phyloP scores from a whole-genome alignment of 2,113 vertebrate species.

The Microtus pennsylvanicus region DNA sequence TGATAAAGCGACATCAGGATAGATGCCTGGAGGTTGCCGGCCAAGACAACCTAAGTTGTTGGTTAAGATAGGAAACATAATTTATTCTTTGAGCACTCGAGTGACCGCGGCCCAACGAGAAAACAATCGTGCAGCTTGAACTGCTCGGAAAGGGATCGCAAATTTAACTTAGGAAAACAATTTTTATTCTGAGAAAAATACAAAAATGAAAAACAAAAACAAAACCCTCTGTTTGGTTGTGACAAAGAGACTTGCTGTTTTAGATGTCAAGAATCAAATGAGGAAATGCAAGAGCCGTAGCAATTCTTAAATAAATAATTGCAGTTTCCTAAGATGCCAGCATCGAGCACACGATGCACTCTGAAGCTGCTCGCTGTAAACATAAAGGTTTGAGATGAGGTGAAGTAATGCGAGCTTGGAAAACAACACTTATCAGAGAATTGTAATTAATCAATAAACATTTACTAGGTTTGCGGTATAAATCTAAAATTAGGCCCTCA shows the following conservation, averaged over 20 bases:
- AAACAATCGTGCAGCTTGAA: conserved; percentile 27
- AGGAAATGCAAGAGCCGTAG: conserved; percentile 23
- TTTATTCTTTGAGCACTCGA: not conserved
- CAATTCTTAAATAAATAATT: not conserved
- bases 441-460: not conserved
- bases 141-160: not conserved
- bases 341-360: not conserved
- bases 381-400: not conserved
- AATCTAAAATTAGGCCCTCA: not conserved
- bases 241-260: not conserved
- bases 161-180: conserved; percentile 45
- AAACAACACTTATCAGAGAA: not conserved
- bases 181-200: not conserved
- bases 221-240: not conserved
- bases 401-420: not conserved
- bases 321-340: not conserved
- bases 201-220: too few relatives aligned
- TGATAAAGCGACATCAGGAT: conserved; percentile 3
- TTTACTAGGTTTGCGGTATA: conserved; percentile 18
- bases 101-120: not conserved
- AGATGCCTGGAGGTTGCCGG: not conserved
- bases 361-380: conserved; percentile 16
- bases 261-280: conserved; percentile 20
- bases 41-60: not conserved
- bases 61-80: not conserved